Base-by-base conservation (phyloP, 1,140 invertebrate species). In the Drosophila simulans region DNA sequence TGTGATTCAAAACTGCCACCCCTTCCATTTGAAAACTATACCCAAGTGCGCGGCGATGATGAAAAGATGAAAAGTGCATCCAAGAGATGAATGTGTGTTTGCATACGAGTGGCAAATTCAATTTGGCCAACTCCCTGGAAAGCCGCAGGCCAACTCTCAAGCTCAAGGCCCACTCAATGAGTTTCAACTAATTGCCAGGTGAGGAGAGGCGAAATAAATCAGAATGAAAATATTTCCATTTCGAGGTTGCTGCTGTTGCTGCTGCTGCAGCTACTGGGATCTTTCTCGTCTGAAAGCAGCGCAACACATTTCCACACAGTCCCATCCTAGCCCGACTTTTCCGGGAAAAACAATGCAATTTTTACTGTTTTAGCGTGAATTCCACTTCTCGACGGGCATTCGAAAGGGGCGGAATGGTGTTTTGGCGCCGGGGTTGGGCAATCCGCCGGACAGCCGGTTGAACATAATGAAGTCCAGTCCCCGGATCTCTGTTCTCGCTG, bases 301-400 rank as follows among this genome's bases (percentile, higher is more conserved):
- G 25, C 56, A 66, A 53, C 35, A 57, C 37, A 58, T 46, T 54
- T 8, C 20, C 43, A 15, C 37, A 25, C 40, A 17, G 17, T 57
- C 25, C 42, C 12, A 22, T 43, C 22, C 27, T 40, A 42, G 20
- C 34, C 37, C 25, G 46, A 45, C 46, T 27, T 46, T 64, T 20
- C 43, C 20, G 5, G 15, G 15, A 4, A 57, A 68, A 77, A 82
- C 79, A 82, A 82, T 77, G 79, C 74, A 82, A 82, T 77, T 77
- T 82, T 69, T 64, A 77, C 79, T 78, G 57, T 78, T 81, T 77
- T 82, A 78, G 79, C 56, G 74, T 60, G 70, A 78, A 82, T 82
- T 82, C 57, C 66, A 68, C 58, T 74, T 15, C 53, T 51, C 49
- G n/a, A 5, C 40, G 15, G 78, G 73, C 40, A 68, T 82, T 53